Evolutionary conservation across 2,888 invertebrate species (phyloP).

Genomic region (Zonitis immaculata): DNA sequence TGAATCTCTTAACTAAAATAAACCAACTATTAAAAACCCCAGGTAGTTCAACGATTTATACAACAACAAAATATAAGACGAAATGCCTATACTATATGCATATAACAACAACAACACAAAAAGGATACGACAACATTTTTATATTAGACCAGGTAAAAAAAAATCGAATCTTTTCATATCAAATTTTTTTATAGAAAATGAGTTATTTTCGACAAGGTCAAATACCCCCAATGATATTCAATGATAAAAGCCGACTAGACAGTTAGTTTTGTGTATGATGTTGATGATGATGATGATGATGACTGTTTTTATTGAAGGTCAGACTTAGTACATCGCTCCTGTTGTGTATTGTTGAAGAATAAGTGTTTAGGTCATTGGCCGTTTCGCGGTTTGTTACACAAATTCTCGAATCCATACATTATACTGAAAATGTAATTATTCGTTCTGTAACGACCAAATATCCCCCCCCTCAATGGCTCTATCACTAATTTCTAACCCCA

Average conservation of each 20-base stretch:
- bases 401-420: no score
- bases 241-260: slow-evolving; percentile 22
- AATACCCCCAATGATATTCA: slow-evolving; percentile 18
- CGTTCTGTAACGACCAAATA: no score
- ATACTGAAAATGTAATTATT: no score
- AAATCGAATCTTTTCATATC: not conserved
- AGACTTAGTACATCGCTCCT: slow-evolving; percentile 22
- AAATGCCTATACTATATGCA: no score
- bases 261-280: no score
- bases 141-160: slow-evolving; percentile 5
- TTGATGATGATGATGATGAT: slow-evolving; percentile 22
- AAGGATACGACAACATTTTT: slow-evolving; percentile 5
- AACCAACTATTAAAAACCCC: slow-evolving; percentile 7
- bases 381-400: slow-evolving; percentile 13
- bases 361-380: slow-evolving; percentile 19
- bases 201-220: slow-evolving; percentile 13
- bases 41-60: slow-evolving; percentile 12
- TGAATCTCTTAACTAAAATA: not conserved
- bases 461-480: no score
- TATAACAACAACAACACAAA: no score
- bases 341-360: slow-evolving; percentile 16
- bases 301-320: slow-evolving; percentile 24
- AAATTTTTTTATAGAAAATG: slow-evolving; percentile 5
- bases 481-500: no score
- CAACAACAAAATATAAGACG: not conserved